phyloP scores from a whole-genome alignment of 2,888 invertebrate species.

The Rhamphomyia laevipes region DNA sequence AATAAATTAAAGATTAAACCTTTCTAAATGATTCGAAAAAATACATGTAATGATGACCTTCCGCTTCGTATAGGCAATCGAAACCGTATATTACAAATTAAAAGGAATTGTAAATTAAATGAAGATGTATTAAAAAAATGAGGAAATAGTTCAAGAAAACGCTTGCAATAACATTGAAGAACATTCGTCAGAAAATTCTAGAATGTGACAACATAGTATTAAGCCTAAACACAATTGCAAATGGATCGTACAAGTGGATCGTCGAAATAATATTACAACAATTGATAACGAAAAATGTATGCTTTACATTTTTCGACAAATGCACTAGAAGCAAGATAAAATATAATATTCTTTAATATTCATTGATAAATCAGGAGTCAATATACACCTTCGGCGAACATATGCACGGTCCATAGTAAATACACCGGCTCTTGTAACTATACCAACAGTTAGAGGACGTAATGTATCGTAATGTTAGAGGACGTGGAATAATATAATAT shows the following conservation, averaged over 20 bases:
- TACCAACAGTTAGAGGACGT: neutral
- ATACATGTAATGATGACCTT: too few relatives aligned
- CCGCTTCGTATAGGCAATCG: too few relatives aligned
- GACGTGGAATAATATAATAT: neutral
- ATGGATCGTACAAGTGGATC: neutral
- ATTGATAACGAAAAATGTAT: too few relatives aligned
- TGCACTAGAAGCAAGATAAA: neutral
- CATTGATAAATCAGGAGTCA: constrained; percentile 2
- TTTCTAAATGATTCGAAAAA: too few relatives aligned
- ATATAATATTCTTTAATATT: constrained; percentile 3
- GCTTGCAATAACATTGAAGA: constrained; percentile 1
- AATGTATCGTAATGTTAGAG: neutral
- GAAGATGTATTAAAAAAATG: constrained; percentile 3
- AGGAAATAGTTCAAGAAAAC: constrained; percentile 5
- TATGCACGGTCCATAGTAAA: neutral
- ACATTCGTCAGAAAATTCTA: neutral
- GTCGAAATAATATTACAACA: too few relatives aligned
- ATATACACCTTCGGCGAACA: constrained; percentile 1
- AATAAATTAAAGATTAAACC: too few relatives aligned
- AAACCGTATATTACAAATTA: too few relatives aligned
- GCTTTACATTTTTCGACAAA: too few relatives aligned
- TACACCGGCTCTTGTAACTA: neutral
- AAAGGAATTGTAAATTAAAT: constrained; percentile 3
- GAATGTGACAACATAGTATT: neutral
- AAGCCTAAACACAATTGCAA: neutral